Conservation (phyloP, 2,113 vertebrate species). For the Todiramphus chloris region DNA sequence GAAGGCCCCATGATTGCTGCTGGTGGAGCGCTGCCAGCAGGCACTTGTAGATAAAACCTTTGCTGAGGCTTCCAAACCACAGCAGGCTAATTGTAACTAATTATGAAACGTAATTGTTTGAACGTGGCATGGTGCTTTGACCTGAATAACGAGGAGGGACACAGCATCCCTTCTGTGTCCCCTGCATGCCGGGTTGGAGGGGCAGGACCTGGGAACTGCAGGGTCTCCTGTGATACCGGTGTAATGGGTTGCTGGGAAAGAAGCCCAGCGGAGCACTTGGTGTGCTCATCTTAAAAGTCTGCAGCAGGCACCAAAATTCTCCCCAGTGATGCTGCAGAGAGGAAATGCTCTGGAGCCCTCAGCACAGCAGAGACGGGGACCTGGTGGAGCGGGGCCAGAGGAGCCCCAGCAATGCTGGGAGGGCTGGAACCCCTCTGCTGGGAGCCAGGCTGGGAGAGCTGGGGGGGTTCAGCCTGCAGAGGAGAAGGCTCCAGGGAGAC, state of each 20-base stretch:
- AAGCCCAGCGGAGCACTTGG: fast-evolving
- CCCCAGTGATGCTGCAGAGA: not conserved
- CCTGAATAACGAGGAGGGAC: slow-evolving; percentile 34
- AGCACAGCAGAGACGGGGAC: no score
- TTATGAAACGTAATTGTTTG: slow-evolving; percentile 44
- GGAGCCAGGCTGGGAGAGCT: no score
- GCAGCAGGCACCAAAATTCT: not conserved
- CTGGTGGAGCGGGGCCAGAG: no score
- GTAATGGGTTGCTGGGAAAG: fast-evolving
- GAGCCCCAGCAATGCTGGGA: no score
- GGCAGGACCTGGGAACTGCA: fast-evolving
- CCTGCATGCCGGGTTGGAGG: fast-evolving
- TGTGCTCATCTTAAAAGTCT: not conserved
- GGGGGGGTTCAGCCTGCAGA: no score
- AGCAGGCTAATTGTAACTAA: slow-evolving; percentile 40
- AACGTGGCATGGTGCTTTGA: slow-evolving; percentile 3
- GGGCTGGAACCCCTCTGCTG: no score
- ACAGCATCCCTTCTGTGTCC: not conserved
- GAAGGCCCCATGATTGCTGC: fast-evolving
- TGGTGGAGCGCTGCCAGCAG: not conserved
- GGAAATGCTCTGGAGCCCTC: not conserved
- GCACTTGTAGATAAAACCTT: not conserved
- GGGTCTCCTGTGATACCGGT: not conserved
- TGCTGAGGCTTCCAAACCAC: slow-evolving; percentile 33
- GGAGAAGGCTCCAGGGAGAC: no score